phyloP scores from a whole-genome alignment of 2,797 vertebrate genomes.

The Onychomys torridus region DNA sequence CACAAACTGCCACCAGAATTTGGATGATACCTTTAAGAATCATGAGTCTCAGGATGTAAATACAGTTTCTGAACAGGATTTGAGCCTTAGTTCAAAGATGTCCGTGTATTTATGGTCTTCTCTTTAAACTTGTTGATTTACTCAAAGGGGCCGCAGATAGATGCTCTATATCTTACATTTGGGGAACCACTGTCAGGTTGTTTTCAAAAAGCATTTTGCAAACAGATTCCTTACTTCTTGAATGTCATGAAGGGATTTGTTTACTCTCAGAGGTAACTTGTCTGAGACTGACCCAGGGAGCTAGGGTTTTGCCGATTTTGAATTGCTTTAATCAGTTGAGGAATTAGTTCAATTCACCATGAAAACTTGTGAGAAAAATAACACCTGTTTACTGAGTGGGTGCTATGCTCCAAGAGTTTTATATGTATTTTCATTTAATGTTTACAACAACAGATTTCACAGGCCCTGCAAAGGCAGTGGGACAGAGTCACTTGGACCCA shows the following conservation, averaged over 20 bases:
- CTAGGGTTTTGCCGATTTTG: slow-evolving; percentile 25
- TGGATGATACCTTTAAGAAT: slow-evolving; percentile 18
- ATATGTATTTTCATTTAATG: background rate
- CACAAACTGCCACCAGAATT: background rate
- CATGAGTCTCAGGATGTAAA: slow-evolving; percentile 24
- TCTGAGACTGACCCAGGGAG: background rate
- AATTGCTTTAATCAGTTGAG: slow-evolving; percentile 44
- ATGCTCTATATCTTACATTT: background rate
- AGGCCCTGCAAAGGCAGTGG: background rate
- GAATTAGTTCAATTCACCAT: background rate
- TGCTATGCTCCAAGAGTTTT: background rate
- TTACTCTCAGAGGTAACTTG: slow-evolving; percentile 38
- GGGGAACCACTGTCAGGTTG: background rate
- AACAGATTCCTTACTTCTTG: slow-evolving; percentile 17
- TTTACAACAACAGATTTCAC: background rate
- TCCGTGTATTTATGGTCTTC: background rate
- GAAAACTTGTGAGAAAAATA: background rate
- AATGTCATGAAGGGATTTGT: slow-evolving; percentile 35
- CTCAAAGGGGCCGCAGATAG: background rate
- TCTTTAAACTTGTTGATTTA: slow-evolving; percentile 31
- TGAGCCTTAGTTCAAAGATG: slow-evolving; percentile 12
- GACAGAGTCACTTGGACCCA: background rate
- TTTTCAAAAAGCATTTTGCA: slow-evolving; percentile 47
- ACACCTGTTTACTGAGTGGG: background rate
- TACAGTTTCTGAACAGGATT: background rate